Evolutionary conservation across 2,888 invertebrate genomes (phyloP), one percentile per base, ranked within the genome.

Genomic region (Sphaeridia pumilis): DNA sequence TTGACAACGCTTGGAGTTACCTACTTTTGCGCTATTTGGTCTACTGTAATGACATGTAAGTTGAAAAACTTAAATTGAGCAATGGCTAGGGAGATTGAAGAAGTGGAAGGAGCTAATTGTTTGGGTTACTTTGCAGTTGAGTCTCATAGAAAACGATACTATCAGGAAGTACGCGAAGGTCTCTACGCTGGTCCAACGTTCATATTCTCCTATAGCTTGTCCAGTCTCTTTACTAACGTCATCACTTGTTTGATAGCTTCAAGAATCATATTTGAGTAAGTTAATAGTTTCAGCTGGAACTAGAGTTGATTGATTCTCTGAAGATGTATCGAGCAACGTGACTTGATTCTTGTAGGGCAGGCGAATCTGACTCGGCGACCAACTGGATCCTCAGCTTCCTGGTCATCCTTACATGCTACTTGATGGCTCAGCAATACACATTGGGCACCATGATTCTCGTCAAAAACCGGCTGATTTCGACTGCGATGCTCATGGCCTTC

Each of bases 131-230:
- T 60, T 60, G 5, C 55, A 70, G 70, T 69, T 60, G 68, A 58
- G 24, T 27, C 47, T 25, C 57, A 58, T 47, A 76, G 92, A n/a
- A 87, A 86, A n/a, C 76, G 87, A 36, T 92, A 89, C 71, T 89
- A 88, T 63, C 89, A 92, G 68, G 93, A 93, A 67, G 81, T 84
- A 0, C 82, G 89, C 49, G 89, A 90, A 70, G 89, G 89, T 0
- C 72, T 88, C 0, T 93, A 93, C 70, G 83, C 86, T 2, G 92
- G 92, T 0, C 83, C 87, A 0, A 79, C 87, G 59, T 78, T 92
- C 65, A 73, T 92, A 0, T 73, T 88, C 0, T 82, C 87, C 0
- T 88, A 88, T 71, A 83, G 85, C 58, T 70, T 88, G 2, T 79
- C 86, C 14, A 84, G 86, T 0, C 71, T 92, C 53, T 89, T 90